phyloP scores from a whole-genome alignment of 2,113 vertebrate species.

The Rhadina sibilatrix region DNA sequence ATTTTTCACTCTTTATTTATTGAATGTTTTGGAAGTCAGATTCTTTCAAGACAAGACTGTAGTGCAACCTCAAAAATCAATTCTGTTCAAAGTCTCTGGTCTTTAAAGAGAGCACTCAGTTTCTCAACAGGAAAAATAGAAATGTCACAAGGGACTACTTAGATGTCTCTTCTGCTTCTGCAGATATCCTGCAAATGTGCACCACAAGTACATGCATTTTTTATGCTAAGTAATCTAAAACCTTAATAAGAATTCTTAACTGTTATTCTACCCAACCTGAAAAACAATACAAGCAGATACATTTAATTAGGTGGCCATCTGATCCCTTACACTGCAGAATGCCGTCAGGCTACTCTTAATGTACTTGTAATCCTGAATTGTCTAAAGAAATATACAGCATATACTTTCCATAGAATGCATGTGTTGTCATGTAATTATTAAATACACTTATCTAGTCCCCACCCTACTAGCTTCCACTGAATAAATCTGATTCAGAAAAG shows the following conservation, averaged over 20 bases:
- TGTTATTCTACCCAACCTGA: slow-evolving; percentile 76
- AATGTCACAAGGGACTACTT: slow-evolving; percentile 46
- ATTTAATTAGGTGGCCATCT: slow-evolving; percentile 72
- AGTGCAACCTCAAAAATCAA: not conserved
- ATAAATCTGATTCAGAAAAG: not conserved
- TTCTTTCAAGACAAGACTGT: not conserved
- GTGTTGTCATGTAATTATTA: not conserved
- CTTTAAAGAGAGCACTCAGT: not conserved
- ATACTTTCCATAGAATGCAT: not conserved
- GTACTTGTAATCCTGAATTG: slow-evolving; percentile 11
- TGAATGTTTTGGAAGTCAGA: not conserved
- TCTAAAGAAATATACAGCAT: not conserved
- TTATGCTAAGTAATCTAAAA: slow-evolving; percentile 79
- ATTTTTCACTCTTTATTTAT: not conserved
- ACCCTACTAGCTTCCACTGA: not conserved
- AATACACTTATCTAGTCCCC: not conserved
- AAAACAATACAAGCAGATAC: slow-evolving; percentile 73
- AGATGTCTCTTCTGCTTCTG: slow-evolving; percentile 56
- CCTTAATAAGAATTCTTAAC: slow-evolving; percentile 73
- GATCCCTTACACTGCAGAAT: slow-evolving; percentile 51
- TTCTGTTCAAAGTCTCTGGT: not conserved
- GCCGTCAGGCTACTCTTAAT: slow-evolving; percentile 21
- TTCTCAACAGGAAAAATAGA: not conserved
- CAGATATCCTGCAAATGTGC: slow-evolving; percentile 48
- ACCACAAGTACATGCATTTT: slow-evolving; percentile 77